phyloP scores from a whole-genome alignment of 1,140 invertebrate genomes.

The Hyposmocoma kahamanoa region DNA sequence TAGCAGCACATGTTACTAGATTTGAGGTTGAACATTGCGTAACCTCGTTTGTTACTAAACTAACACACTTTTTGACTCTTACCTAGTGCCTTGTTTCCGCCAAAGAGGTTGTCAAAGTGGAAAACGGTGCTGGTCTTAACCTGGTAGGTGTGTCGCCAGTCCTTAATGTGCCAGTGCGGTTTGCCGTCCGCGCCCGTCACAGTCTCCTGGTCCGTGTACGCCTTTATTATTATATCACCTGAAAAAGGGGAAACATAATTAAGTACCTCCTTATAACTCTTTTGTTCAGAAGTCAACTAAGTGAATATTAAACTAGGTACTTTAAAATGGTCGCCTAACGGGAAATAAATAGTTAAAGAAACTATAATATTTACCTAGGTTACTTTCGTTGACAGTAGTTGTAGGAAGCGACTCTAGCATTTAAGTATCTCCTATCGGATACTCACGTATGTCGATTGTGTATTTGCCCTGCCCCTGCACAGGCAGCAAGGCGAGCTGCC shows the following conservation, averaged over 20 bases:
- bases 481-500: conserved; percentile 44
- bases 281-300: too few species aligned
- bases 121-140: conserved; percentile 44
- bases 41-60: background rate
- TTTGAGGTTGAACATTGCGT: background rate
- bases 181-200: conserved; percentile 44
- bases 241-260: conserved; percentile 4
- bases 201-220: conserved; percentile 23
- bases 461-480: conserved; percentile 52
- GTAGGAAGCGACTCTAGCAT: too few species aligned
- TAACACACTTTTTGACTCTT: conserved; percentile 16
- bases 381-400: too few species aligned
- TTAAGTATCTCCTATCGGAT: too few species aligned
- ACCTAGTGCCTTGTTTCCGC: conserved; percentile 73
- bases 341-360: too few species aligned
- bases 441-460: conserved; percentile 54
- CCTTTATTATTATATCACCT: conserved; percentile 48
- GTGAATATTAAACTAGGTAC: too few species aligned
- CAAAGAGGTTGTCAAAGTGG: conserved; percentile 71
- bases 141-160: conserved; percentile 34
- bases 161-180: conserved; percentile 50
- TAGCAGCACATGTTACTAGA: too few species aligned
- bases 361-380: too few species aligned
- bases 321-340: too few species aligned
- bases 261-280: too few species aligned